Conservation (phyloP, 2,797 vertebrate genomes). For the Ctenochaetus hawaiiensis region DNA sequence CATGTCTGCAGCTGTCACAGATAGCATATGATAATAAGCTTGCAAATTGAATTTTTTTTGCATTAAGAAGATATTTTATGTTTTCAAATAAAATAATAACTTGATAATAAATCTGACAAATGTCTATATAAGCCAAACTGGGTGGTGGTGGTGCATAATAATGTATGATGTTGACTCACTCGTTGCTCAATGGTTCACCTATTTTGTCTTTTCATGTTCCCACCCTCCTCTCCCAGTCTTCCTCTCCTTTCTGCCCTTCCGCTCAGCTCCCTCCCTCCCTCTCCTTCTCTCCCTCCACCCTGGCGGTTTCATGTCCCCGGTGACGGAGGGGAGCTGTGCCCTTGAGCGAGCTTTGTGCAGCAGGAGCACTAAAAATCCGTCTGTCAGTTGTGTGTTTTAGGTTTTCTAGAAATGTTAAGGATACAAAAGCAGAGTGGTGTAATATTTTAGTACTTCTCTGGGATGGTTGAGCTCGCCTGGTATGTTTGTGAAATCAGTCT, state of each 20-base stretch:
- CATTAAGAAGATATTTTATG: too few relatives aligned
- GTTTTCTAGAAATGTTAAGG: slow-evolving; percentile 37
- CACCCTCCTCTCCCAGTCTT: slow-evolving; percentile 20
- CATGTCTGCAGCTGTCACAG: slow-evolving; percentile 20
- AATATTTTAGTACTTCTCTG: slow-evolving; percentile 57
- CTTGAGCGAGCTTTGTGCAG: slow-evolving; percentile 70
- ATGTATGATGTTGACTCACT: not conserved
- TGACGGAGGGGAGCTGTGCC: slow-evolving; percentile 66
- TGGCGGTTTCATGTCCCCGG: slow-evolving; percentile 61
- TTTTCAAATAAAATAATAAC: too few relatives aligned
- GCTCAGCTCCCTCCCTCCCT: slow-evolving; percentile 23
- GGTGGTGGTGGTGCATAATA: not conserved
- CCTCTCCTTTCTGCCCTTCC: slow-evolving; percentile 24
- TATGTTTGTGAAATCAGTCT: slow-evolving; percentile 34
- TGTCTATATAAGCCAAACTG: not conserved
- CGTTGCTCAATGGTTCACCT: slow-evolving; percentile 28
- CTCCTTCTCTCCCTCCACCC: slow-evolving; percentile 23
- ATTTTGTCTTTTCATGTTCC: slow-evolving; percentile 16
- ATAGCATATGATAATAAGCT: not conserved
- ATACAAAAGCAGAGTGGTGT: slow-evolving; percentile 27
- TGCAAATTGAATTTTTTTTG: not conserved
- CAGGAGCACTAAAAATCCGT: slow-evolving; percentile 67
- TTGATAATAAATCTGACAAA: slow-evolving; percentile 6
- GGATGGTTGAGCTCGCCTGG: slow-evolving; percentile 27
- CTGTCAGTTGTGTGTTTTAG: slow-evolving; percentile 23